phyloP scores from a whole-genome alignment of 2,113 vertebrate genomes.

The Pseudolaguvia tuberculata region DNA sequence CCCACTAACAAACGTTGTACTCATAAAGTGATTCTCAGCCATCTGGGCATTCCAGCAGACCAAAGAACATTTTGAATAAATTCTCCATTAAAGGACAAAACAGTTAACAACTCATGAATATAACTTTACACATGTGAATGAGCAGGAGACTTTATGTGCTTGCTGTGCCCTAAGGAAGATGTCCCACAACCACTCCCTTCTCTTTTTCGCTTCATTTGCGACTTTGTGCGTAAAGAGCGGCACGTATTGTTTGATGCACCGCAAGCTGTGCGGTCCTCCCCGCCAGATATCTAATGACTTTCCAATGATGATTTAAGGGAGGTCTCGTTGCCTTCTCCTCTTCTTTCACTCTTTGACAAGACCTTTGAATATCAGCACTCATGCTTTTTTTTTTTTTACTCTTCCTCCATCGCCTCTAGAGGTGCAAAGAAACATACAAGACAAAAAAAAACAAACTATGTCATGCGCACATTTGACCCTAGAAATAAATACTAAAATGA shows the following conservation, averaged over 20 bases:
- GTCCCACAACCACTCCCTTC: constrained; percentile 57
- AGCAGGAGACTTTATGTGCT: constrained; percentile 61
- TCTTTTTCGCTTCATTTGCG: constrained; percentile 73
- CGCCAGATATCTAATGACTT: constrained; percentile 79
- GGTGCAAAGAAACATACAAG: constrained; percentile 25
- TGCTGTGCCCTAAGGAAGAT: constrained; percentile 66
- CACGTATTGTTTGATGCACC: constrained; percentile 60
- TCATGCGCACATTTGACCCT: constrained; percentile 17
- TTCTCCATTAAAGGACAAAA: constrained; percentile 65
- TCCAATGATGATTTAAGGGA: constrained; percentile 72
- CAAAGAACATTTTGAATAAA: constrained; percentile 69
- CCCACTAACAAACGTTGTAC: neutral
- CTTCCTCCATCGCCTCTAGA: constrained; percentile 44
- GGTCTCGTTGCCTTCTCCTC: constrained; percentile 59
- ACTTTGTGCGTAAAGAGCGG: constrained; percentile 52
- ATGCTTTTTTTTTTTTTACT: constrained; percentile 64
- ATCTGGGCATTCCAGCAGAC: constrained; percentile 39
- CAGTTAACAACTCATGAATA: constrained; percentile 75
- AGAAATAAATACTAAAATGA: constrained; percentile 40
- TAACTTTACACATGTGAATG: constrained; percentile 61
- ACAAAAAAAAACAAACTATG: constrained; percentile 22
- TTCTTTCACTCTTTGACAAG: constrained; percentile 56
- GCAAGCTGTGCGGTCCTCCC: constrained; percentile 73
- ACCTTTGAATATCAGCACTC: constrained; percentile 53
- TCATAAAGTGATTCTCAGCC: constrained; percentile 12